Evolutionary conservation across 2,888 invertebrate species (phyloP).

Genomic region (Acleris cristana): DNA sequence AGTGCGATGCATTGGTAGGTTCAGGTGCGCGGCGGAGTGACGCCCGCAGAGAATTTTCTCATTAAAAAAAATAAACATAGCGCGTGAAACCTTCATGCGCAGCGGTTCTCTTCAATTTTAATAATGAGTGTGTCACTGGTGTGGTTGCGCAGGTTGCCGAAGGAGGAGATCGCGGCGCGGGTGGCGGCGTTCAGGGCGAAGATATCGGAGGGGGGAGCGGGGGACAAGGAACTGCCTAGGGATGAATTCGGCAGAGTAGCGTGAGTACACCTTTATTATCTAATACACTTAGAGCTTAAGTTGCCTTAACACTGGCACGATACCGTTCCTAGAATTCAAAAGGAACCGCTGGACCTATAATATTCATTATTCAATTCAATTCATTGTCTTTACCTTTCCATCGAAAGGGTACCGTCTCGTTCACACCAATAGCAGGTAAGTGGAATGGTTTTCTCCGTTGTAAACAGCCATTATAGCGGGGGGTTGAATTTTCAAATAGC

Average conservation of each 20-base stretch:
- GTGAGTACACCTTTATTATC: slow-evolving; percentile 57
- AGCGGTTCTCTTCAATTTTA: slow-evolving; percentile 46
- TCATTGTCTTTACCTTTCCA: slow-evolving; percentile 19
- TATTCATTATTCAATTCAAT: slow-evolving; percentile 15
- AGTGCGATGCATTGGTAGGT: slow-evolving; percentile 78
- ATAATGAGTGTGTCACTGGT: slow-evolving; percentile 77
- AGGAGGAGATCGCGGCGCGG: slow-evolving; percentile 93
- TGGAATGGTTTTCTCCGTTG: not conserved
- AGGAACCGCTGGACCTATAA: too few species aligned
- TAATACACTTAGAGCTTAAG: not conserved
- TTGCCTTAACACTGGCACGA: too few species aligned
- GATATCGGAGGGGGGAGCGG: slow-evolving; percentile 87
- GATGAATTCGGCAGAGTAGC: slow-evolving; percentile 94
- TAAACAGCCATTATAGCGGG: not conserved
- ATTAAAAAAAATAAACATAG: slow-evolving; percentile 62
- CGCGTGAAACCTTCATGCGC: slow-evolving; percentile 54
- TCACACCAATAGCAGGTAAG: not conserved
- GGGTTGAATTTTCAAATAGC: slow-evolving; percentile 10
- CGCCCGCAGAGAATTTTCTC: slow-evolving; percentile 53
- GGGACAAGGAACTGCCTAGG: slow-evolving; percentile 84
- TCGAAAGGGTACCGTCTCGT: slow-evolving; percentile 1
- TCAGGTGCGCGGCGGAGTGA: slow-evolving; percentile 50
- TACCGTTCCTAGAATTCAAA: too few species aligned
- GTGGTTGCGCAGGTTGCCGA: slow-evolving; percentile 88
- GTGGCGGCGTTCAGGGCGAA: slow-evolving; percentile 94